Base-by-base conservation (phyloP, 2,113 vertebrate genomes). In the Brachypteracias leptosomus region DNA sequence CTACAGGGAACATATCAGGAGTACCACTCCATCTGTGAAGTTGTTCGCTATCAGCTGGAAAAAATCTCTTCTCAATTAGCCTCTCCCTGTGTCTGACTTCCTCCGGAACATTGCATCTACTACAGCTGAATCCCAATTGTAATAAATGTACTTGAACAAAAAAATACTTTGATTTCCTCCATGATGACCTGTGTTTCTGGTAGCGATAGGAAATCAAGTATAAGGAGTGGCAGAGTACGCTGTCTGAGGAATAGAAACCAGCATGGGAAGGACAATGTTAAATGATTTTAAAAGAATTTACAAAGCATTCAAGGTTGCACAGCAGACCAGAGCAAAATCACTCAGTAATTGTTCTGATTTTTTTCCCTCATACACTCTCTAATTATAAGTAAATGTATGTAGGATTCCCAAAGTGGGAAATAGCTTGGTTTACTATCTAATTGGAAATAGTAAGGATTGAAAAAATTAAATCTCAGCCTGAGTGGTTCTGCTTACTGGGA, bases 11-110 rank as follows among this genome's bases (percentile, higher is more conserved):
- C 73, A 96, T 77, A 97, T 86, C 84, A 98, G 25, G 90, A 89
- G 51, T 62, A 82, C 93, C 96, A 93, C 79, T 96, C 82, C 92
- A 96, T 79, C 91, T 97, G 67, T 76, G 91, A 93, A 92, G 67
- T 33, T 90, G 55, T 94, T 95, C 93, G 85, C 84, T 92, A 96
- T 95, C 93, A 96, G 85, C 26, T 95, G 84, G 59, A 97, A 97
- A 96, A 96, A 96, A 97, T 94, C 73, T 96, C 81, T 70, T 94
- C 49, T 79, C 95, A 66, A 94, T 97, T 96, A 96, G 86, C n/a
- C 74, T 67, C 89, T 94, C 83, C 76, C 70, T 35, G 87, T 86
- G 76, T 89, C 88, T 96, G 83, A 79, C 62, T 94, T 96, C 85
- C 85, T 92, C 47, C 88, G 72, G 66, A 97, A 93, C 52, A 61